These are phyloP conservation scores for Polyergus mexicanus DNA, from an alignment of 1,140 invertebrate species.

Conservation along the genomic window DNA sequence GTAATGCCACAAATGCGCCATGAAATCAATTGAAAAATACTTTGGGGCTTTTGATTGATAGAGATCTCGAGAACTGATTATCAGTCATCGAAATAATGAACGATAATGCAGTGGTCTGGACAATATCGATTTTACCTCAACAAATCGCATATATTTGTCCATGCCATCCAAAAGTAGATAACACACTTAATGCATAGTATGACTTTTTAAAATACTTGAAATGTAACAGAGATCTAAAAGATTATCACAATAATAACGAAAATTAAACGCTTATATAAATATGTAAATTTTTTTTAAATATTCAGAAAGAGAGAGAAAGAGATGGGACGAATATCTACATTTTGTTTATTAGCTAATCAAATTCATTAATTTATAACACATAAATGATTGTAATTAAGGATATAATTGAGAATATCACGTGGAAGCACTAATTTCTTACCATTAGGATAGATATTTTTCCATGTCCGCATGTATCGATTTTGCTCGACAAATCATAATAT, in stretches of 20 bases:
- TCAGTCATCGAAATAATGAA: slow-evolving; percentile 20
- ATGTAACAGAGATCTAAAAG: neutral
- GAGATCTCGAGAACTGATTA: slow-evolving; percentile 18
- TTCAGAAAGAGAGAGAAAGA: neutral
- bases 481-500: too few relatives aligned
- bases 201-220: neutral
- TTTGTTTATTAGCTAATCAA: neutral
- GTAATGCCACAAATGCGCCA: slow-evolving; percentile 27
- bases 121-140: slow-evolving; percentile 1
- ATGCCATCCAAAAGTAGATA: neutral
- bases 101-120: neutral
- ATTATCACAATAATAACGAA: neutral
- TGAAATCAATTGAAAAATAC: slow-evolving; percentile 23
- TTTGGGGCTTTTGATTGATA: slow-evolving; percentile 11
- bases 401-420: neutral
- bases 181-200: neutral
- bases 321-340: neutral
- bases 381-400: neutral
- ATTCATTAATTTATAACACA: neutral
- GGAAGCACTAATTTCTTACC: neutral
- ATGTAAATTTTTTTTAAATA: neutral
- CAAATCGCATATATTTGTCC: neutral
- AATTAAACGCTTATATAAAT: slow-evolving; percentile 15
- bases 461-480: neutral
- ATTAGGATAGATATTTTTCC: neutral